These are phyloP conservation scores for Plebejus argus DNA, from an alignment of 2,888 invertebrate genomes.

Conservation along the genomic window DNA sequence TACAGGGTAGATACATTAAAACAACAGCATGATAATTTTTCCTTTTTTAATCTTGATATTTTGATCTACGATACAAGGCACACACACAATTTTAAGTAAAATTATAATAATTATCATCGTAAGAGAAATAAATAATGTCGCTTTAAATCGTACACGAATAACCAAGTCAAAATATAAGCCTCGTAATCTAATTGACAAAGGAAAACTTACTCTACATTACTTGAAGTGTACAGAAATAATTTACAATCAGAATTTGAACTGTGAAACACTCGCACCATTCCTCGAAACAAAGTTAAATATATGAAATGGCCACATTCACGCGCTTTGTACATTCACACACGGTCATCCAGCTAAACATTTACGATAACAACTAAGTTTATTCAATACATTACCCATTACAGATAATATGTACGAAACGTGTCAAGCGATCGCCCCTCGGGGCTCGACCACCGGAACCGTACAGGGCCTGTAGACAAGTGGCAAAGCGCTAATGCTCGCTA, in stretches of 20 bases:
- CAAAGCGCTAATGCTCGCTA: too few relatives aligned
- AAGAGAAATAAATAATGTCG: conserved; percentile 71
- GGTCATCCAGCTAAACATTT: conserved; percentile 79
- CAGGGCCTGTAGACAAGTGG: too few relatives aligned
- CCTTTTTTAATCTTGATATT: conserved; percentile 82
- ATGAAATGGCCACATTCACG: conserved; percentile 72
- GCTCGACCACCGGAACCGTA: background rate
- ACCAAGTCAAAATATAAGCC: conserved; percentile 54
- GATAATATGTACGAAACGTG: conserved; percentile 69
- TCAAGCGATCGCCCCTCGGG: conserved; percentile 53
- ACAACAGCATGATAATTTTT: conserved; percentile 74
- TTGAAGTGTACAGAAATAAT: conserved; percentile 41
- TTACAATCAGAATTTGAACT: conserved; percentile 44
- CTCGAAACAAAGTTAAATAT: conserved; percentile 62
- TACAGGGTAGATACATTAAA: conserved; percentile 50
- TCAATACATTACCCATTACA: conserved; percentile 71
- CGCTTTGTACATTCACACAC: conserved; percentile 74
- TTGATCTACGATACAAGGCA: conserved; percentile 86
- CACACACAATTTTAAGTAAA: conserved; percentile 83
- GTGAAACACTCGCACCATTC: conserved; percentile 45
- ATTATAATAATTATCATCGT: conserved; percentile 74
- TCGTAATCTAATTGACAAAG: conserved; percentile 59
- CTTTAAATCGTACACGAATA: conserved; percentile 60
- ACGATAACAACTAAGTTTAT: conserved; percentile 78
- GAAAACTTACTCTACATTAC: conserved; percentile 56